Conservation (phyloP, 2,888 invertebrate species). For the Abscondita cerata region DNA sequence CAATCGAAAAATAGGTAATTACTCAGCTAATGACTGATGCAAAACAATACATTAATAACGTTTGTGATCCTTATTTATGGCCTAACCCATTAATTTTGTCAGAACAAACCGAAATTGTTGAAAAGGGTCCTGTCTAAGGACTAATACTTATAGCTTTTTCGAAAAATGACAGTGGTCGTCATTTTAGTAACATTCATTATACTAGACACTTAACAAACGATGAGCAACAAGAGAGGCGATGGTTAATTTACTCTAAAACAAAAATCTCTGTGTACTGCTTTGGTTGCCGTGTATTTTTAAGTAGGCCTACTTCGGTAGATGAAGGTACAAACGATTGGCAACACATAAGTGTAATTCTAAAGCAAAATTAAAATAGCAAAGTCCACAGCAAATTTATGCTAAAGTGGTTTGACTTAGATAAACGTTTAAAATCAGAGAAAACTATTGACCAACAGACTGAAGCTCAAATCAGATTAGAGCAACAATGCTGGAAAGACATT, state of each 20-base stretch:
- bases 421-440: neutral
- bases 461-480: too few species aligned
- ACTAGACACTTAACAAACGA: too few species aligned
- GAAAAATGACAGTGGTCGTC: neutral
- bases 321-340: neutral
- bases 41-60: too few species aligned
- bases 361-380: neutral
- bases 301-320: too few species aligned
- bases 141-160: neutral
- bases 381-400: neutral
- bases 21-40: too few species aligned
- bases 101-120: neutral
- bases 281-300: neutral
- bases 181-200: too few species aligned
- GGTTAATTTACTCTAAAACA: neutral
- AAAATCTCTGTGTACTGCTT: neutral
- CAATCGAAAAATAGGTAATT: too few species aligned
- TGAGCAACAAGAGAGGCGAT: too few species aligned
- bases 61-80: conserved; percentile 2
- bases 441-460: too few species aligned
- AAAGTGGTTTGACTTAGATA: neutral
- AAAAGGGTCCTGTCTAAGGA: neutral
- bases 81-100: neutral
- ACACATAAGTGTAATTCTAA: neutral
- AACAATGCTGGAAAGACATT: neutral